Evolutionary conservation across 2,113 vertebrate genomes (phyloP).

Genomic region (Neopipo cinnamomea): DNA sequence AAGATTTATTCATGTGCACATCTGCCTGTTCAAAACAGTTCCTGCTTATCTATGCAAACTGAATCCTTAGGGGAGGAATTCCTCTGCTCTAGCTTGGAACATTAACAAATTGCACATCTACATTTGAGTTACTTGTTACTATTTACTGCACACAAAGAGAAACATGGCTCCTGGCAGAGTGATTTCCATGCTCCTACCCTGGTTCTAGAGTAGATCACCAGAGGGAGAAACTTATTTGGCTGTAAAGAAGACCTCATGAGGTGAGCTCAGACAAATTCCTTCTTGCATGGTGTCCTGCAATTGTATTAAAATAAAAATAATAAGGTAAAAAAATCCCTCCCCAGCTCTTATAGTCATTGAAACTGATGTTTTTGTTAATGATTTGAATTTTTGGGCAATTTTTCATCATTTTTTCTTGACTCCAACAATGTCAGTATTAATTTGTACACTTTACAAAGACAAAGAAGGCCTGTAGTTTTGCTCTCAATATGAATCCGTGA

Average conservation of each 20-base stretch:
- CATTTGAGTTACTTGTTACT: neutral
- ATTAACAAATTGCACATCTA: neutral
- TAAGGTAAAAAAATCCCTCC: fast-evolving
- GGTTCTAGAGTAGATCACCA: neutral
- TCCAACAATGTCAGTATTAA: neutral
- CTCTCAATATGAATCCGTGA: neutral
- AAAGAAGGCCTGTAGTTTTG: neutral
- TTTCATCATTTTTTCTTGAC: neutral
- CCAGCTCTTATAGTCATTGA: neutral
- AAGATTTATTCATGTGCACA: neutral
- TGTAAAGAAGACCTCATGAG: neutral
- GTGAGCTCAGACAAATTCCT: neutral
- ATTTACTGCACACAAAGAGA: neutral
- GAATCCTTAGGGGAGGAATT: neutral
- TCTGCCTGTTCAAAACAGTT: neutral
- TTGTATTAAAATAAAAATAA: neutral
- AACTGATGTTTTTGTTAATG: neutral
- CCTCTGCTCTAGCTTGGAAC: neutral
- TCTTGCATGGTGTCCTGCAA: neutral
- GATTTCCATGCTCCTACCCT: neutral
- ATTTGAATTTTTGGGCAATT: neutral
- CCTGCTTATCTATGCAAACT: neutral
- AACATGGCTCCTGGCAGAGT: neutral
- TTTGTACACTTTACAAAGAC: neutral
- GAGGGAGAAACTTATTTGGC: neutral